These are phyloP conservation scores for Erithacus rubecula DNA, from an alignment of 2,797 vertebrate genomes.

Conservation along the genomic window DNA sequence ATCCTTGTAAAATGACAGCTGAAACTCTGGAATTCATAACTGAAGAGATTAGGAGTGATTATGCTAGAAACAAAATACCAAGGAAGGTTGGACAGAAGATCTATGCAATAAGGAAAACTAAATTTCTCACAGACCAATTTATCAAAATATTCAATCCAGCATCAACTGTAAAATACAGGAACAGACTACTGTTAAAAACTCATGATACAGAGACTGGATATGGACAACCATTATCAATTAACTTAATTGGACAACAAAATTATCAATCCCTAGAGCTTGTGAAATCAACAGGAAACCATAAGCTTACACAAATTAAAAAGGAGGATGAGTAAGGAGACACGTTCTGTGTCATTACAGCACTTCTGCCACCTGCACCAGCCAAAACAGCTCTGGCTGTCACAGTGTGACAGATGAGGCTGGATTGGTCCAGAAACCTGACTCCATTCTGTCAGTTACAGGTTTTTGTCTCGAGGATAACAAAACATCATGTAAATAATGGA, in stretches of 20 bases:
- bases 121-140: background rate
- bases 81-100: background rate
- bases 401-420: background rate
- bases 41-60: background rate
- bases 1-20: background rate
- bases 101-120: background rate
- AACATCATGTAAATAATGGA: background rate
- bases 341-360: background rate
- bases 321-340: background rate
- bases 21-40: background rate
- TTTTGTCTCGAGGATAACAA: background rate
- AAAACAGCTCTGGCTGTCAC: background rate
- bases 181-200: background rate
- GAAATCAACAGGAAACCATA: background rate
- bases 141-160: background rate
- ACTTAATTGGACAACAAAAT: background rate
- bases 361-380: background rate
- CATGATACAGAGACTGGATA: background rate
- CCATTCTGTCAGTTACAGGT: background rate
- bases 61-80: background rate
- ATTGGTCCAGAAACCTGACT: background rate
- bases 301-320: background rate
- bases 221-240: background rate
- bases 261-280: background rate
- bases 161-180: background rate